Conservation (phyloP, 2,797 vertebrate species). For the Pseudomugil gertrudae region DNA sequence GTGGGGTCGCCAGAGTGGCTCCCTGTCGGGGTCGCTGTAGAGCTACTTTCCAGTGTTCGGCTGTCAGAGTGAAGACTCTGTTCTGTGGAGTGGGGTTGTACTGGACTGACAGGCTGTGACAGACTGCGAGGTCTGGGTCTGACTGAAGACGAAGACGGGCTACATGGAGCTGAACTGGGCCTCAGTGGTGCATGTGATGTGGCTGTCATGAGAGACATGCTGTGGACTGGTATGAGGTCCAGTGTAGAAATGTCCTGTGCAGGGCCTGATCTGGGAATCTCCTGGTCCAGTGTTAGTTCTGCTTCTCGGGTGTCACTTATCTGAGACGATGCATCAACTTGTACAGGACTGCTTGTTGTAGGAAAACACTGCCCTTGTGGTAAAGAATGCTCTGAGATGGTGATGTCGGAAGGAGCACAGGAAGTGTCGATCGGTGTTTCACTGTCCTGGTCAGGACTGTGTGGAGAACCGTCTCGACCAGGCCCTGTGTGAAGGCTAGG, state of each 20-base stretch:
- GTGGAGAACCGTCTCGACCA: conserved; percentile 9
- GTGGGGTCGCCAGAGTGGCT: conserved; percentile 8
- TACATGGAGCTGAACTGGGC: conserved; percentile 68
- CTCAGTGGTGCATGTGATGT: not conserved
- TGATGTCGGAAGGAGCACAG: not conserved
- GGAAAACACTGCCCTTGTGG: conserved; percentile 2
- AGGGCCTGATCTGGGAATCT: conserved; percentile 34
- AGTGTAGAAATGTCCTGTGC: conserved; percentile 53
- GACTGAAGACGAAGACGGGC: conserved; percentile 41
- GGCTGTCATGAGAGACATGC: conserved; percentile 4
- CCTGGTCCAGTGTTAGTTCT: conserved; percentile 58
- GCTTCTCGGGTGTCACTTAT: conserved; percentile 20
- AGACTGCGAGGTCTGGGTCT: conserved; percentile 37
- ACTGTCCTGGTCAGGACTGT: conserved; percentile 21
- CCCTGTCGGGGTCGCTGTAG: not conserved
- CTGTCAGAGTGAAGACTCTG: conserved; percentile 19
- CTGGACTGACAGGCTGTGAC: conserved; percentile 61
- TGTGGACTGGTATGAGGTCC: conserved; percentile 26
- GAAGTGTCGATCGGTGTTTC: not conserved
- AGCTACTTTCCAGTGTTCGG: conserved; percentile 61
- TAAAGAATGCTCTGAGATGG: conserved; percentile 12
- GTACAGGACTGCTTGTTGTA: conserved; percentile 20
- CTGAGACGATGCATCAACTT: conserved; percentile 10
- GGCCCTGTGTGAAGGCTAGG: not conserved
- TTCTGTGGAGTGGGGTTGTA: conserved; percentile 14